Evolutionary conservation across 2,113 vertebrate genomes (phyloP).

Genomic region (Anseranas semipalmata): DNA sequence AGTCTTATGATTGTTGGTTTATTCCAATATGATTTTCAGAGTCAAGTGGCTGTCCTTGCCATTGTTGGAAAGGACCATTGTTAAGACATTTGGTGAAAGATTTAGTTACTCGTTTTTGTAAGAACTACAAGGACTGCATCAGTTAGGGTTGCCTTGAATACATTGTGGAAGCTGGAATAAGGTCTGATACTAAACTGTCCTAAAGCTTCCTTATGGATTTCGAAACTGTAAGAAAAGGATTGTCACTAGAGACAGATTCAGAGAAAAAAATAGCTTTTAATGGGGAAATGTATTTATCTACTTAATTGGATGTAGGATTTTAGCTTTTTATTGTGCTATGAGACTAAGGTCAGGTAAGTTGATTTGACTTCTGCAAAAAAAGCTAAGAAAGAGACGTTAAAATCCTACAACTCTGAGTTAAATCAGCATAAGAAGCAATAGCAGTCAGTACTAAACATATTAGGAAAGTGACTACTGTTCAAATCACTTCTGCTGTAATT

Average conservation of each 20-base stretch:
- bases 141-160: background rate
- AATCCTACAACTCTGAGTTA: background rate
- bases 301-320: background rate
- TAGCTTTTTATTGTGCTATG: background rate
- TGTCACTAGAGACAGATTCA: background rate
- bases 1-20: background rate
- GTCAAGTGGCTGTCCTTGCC: rapidly evolving
- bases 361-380: background rate
- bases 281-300: background rate
- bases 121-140: background rate
- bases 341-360: background rate
- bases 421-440: background rate
- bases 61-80: background rate
- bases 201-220: background rate
- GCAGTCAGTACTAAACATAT: background rate
- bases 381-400: background rate
- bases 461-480: background rate
- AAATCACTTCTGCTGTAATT: background rate
- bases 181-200: background rate
- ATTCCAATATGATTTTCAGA: background rate
- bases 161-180: background rate
- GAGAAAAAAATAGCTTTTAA: background rate
- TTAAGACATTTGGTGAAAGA: background rate
- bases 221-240: background rate
- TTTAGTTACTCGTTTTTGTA: background rate